Conservation (phyloP, 2,113 vertebrate species). For the Regulus satrapa region DNA sequence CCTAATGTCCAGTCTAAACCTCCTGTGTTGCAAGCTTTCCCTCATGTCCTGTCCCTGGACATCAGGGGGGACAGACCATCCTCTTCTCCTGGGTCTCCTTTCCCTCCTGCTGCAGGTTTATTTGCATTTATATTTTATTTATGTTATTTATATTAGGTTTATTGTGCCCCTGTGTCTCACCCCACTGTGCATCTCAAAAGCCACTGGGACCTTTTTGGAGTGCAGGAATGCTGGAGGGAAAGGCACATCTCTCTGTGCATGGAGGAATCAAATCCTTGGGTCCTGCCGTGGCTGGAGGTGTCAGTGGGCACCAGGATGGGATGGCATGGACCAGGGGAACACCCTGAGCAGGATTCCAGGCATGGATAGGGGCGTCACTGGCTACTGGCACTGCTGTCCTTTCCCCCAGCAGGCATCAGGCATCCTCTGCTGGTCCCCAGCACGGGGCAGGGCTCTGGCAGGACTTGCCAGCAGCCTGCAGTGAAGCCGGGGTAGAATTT, state of each 20-base stretch:
- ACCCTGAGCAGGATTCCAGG: neutral
- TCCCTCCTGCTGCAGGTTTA: neutral
- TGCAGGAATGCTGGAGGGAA: neutral
- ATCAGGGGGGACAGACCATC: neutral
- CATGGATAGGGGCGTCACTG: accelerated
- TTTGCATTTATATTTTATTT: no score
- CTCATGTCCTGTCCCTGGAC: accelerated
- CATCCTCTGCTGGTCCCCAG: neutral
- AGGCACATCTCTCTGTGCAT: neutral
- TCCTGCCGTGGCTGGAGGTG: neutral
- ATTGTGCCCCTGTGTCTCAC: neutral
- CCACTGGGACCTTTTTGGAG: neutral
- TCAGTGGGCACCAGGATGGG: neutral
- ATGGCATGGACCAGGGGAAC: neutral
- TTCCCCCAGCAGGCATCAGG: neutral
- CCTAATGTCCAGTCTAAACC: neutral
- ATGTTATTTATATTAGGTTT: no score
- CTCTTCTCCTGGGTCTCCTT: neutral
- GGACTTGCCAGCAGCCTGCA: neutral
- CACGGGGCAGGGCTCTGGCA: neutral
- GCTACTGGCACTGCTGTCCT: neutral
- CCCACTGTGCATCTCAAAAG: neutral
- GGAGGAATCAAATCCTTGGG: neutral
- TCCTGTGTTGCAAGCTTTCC: neutral
- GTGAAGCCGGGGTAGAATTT: accelerated